Percentiles rank a stretch among this genome's conserved stretches.
These are phyloP conservation scores for Geodia barretti DNA, from an alignment of 37 sponge, comb jelly and placozoan species.

Conservation along the genomic window DNA sequence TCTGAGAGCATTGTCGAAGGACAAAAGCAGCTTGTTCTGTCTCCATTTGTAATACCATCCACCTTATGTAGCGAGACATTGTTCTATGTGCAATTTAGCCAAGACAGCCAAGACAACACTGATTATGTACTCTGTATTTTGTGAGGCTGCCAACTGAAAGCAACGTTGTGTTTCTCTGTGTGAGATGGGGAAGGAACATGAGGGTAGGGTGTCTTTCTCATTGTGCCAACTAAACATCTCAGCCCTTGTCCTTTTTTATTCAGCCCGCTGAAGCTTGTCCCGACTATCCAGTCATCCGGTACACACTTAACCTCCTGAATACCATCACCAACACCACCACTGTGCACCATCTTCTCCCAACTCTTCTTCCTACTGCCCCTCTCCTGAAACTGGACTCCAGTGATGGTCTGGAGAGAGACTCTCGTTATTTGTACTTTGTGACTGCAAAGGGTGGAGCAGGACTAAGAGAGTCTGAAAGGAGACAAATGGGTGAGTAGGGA, in stretches of 20 bases:
- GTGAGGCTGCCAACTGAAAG: too few species aligned
- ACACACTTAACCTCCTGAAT: not conserved
- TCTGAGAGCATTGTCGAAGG: too few species aligned
- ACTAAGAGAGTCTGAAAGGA: not conserved
- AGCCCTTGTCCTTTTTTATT: not conserved
- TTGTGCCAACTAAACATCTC: too few species aligned
- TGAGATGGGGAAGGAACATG: too few species aligned
- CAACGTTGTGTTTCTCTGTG: too few species aligned
- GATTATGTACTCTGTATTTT: too few species aligned
- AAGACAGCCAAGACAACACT: too few species aligned
- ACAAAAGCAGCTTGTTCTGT: too few species aligned
- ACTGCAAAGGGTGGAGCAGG: not conserved
- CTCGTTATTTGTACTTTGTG: not conserved
- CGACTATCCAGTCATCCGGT: not conserved
- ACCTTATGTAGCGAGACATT: too few species aligned
- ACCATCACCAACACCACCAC: not conserved
- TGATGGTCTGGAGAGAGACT: not conserved
- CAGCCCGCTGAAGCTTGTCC: not conserved
- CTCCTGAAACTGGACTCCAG: not conserved
- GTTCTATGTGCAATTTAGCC: too few species aligned
- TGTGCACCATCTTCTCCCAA: not conserved
- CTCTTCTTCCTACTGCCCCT: not conserved
- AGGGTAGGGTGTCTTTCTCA: too few species aligned
- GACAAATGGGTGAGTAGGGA: not conserved
- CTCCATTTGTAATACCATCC: too few species aligned